A percentile compares a stretch with the other conserved stretches of the same genome.
phyloP scores from a whole-genome alignment of 1,140 invertebrate species.

The Leptinotarsa undecemlineata region DNA sequence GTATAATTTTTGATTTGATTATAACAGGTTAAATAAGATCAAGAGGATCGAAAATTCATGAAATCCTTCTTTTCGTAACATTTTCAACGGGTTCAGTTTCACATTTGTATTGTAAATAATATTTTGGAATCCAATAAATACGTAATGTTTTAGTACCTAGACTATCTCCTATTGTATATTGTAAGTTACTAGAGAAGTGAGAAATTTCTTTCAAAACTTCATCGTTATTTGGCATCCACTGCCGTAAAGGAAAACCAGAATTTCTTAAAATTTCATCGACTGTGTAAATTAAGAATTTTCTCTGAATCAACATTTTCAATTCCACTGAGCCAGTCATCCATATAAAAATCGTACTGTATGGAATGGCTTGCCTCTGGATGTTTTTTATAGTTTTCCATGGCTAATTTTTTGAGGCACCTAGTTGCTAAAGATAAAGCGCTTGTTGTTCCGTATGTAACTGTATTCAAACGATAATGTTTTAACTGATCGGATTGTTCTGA shows the following conservation, averaged over 20 bases:
- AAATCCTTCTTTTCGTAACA: slow-evolving; percentile 34
- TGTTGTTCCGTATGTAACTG: slow-evolving; percentile 54
- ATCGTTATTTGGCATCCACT: neutral
- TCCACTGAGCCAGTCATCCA: slow-evolving; percentile 56
- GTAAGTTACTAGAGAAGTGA: neutral
- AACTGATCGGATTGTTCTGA: slow-evolving; percentile 34
- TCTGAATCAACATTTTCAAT: slow-evolving; percentile 33
- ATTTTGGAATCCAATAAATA: slow-evolving; percentile 16
- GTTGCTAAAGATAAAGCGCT: slow-evolving; percentile 52
- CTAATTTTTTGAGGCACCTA: slow-evolving; percentile 44
- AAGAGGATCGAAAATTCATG: slow-evolving; percentile 53
- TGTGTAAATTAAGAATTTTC: neutral
- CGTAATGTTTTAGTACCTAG: slow-evolving; percentile 21
- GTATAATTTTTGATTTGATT: slow-evolving; percentile 55
- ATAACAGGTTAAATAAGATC: slow-evolving; percentile 54
- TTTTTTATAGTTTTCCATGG: slow-evolving; percentile 41
- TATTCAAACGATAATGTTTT: slow-evolving; percentile 49
- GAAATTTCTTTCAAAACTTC: neutral
- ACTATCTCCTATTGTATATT: neutral
- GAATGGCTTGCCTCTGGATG: slow-evolving; percentile 45
- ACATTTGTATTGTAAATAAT: slow-evolving; percentile 9
- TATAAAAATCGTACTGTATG: slow-evolving; percentile 53
- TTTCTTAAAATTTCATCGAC: neutral
- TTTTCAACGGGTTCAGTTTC: neutral
- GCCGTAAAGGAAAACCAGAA: neutral